Evolutionary conservation across 2,888 invertebrate species (phyloP), one percentile per base, ranked within the genome.

Genomic region (Apoderus coryli): DNA sequence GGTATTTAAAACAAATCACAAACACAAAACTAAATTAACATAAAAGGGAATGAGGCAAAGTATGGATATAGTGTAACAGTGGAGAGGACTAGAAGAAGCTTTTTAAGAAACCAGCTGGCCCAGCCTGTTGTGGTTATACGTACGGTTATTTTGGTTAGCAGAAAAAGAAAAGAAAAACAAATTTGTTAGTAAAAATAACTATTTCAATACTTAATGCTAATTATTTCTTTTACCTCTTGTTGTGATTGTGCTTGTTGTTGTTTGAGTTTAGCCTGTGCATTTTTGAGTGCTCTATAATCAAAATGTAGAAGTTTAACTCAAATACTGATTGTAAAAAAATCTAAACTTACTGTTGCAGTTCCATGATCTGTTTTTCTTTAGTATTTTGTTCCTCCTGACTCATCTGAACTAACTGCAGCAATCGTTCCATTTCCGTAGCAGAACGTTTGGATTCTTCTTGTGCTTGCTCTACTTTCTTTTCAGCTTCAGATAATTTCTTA

Each of bases 31-130:
- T 29, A 12, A 16, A 36, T 22, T 24, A 16, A 24, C 22, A 25
- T 10, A 31, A 16, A 26, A 10, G 39, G 48, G 55, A 54, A 56
- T 53, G 55, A 54, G 56, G 55, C 56, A 51, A 46, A 41, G 48
- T 48, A 34, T 42, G 38, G 38, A 38, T 38, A 42, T 25, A 38
- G 16, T 39, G 43, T 36, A 32, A 38, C 37, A 31, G 35, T 34
- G 39, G 38, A 40, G 39, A 39, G 39, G 42, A 45, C 81, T 85
- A 86, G 76, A 86, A 86, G 72, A 86, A 84, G 76, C 85, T 85
- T 74, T 86, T 86, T 64, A 86, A 75, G 75, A 86, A 86, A 67
- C 84, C 84, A 64, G 85, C 82, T 60, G 86, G 82, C 63, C 85
- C 85, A 67, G 85, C 82, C 85, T 86, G 48, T 22, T 16, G 29